phyloP scores from a whole-genome alignment of 1,140 invertebrate genomes.

The Lasaia peninsularis region DNA sequence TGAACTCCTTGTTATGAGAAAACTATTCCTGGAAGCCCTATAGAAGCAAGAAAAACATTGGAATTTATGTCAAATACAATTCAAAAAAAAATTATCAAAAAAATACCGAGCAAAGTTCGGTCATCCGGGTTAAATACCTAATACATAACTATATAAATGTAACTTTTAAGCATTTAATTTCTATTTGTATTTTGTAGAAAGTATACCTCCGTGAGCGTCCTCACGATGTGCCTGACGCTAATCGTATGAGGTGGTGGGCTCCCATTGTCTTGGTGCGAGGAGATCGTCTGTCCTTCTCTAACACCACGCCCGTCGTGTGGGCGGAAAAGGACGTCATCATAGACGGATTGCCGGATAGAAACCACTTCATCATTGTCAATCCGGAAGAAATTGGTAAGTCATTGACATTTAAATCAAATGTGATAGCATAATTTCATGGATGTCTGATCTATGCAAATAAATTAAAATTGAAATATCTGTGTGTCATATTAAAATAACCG shows the following conservation, averaged over 20 bases:
- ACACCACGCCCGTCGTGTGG: constrained; percentile 78
- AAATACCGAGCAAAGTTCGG: too few relatives aligned
- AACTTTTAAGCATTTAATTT: background rate
- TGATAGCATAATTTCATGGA: too few relatives aligned
- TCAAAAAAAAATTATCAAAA: too few relatives aligned
- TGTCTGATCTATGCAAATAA: too few relatives aligned
- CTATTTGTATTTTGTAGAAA: constrained; percentile 61
- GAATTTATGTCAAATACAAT: too few relatives aligned
- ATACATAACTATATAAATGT: too few relatives aligned
- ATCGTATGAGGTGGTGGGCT: constrained; percentile 83
- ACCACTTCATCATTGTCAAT: constrained; percentile 85
- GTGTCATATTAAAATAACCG: too few relatives aligned
- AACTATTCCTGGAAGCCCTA: too few relatives aligned
- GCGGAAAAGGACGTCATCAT: constrained; percentile 71
- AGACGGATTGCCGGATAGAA: constrained; percentile 70
- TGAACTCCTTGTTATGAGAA: too few relatives aligned
- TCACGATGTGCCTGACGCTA: constrained; percentile 81
- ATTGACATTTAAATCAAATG: background rate
- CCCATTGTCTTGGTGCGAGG: constrained; percentile 80
- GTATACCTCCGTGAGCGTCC: constrained; percentile 83
- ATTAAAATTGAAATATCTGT: too few relatives aligned
- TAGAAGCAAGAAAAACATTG: too few relatives aligned
- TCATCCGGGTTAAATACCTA: too few relatives aligned
- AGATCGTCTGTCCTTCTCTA: constrained; percentile 78
- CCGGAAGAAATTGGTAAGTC: constrained; percentile 86